Base-by-base conservation (phyloP, 2,113 vertebrate species). In the Pomatostomus ruficeps region DNA sequence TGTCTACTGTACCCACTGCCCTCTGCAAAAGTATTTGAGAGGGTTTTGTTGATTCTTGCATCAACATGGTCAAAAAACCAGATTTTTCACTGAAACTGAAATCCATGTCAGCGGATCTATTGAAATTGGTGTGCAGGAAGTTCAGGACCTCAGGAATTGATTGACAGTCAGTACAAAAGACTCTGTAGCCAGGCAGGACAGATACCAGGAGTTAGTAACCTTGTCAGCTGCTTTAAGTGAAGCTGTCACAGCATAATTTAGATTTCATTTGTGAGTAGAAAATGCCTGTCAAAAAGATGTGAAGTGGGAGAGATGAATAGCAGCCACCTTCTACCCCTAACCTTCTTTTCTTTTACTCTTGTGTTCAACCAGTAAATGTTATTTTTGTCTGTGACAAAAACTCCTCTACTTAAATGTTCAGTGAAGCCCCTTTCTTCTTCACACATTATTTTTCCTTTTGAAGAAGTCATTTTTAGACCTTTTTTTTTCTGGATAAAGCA, bases 51-150 rank as follows among this genome's bases (percentile, higher is more conserved):
- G 35, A 58, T 80, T 74, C 12, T 26, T 67, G 48, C 7, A 24
- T 28, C 20, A 35, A 17, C 6, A 4, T 38, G 38, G 38, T 58
- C 0, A 49, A 42, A 83, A 54, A n/a, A 7, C 1, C 7, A 48
- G 8, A 36, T 35, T 73, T 93, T 82, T 63, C 63, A 61, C 26
- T 72, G 33, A 85, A 91, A 55, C 7, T 29, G 24, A 82, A 68
- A 33, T 85, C 40, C 10, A 2, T 18, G 22, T 65, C 25, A 45
- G 2, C 38, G 45, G 8, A 33, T 68, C 26, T 77, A 28, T 83
- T 91, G 40, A 61, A 79, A 61, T 21, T 25, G 20, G 3, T 28
- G 6, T 73, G 42, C 31, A 57, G 49, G 67, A 90, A 90, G 48
- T 62, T 93, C 11, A 25, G 58, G 33, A 14, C 36, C 72, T 82